A percentile compares a stretch with the other conserved stretches of the same genome.
These are phyloP conservation scores for Siniperca knerii DNA, from an alignment of 2,113 vertebrate genomes.

Conservation along the genomic window DNA sequence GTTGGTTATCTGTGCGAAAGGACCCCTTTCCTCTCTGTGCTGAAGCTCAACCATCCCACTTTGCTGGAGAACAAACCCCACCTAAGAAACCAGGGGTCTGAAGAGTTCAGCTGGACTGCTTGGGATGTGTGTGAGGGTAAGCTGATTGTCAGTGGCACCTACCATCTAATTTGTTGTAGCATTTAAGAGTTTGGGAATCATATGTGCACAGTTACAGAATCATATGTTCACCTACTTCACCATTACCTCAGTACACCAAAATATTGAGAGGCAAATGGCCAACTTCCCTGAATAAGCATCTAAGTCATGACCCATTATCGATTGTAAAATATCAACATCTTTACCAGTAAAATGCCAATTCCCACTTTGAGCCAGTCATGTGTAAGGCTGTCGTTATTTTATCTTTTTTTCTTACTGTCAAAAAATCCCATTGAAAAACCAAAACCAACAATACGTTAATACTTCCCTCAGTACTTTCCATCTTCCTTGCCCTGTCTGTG, in stretches of 20 bases:
- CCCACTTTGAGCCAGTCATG: neutral
- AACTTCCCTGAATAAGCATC: neutral
- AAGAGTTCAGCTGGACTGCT: slow-evolving; percentile 85
- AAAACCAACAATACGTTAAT: neutral
- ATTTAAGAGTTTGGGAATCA: neutral
- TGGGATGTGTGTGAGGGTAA: slow-evolving; percentile 95
- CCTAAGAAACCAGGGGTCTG: slow-evolving; percentile 37
- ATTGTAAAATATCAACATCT: neutral
- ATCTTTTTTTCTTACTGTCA: neutral
- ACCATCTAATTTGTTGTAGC: neutral
- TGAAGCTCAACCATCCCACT: slow-evolving; percentile 88
- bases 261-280: neutral
- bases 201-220: neutral
- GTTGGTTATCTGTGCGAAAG: slow-evolving; percentile 91
- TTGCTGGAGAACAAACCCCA: slow-evolving; percentile 37
- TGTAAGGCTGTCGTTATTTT: neutral
- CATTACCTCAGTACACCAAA: neutral
- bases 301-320: neutral
- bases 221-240: neutral
- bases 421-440: neutral
- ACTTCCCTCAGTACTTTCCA: too few relatives aligned
- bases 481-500: neutral
- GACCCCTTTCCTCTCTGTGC: slow-evolving; percentile 83
- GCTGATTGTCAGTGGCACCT: neutral
- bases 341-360: neutral